A percentile compares a stretch with the other conserved stretches of the same genome.
Conservation (phyloP, 2,113 vertebrate genomes). For the Coregonus clupeaformis region DNA sequence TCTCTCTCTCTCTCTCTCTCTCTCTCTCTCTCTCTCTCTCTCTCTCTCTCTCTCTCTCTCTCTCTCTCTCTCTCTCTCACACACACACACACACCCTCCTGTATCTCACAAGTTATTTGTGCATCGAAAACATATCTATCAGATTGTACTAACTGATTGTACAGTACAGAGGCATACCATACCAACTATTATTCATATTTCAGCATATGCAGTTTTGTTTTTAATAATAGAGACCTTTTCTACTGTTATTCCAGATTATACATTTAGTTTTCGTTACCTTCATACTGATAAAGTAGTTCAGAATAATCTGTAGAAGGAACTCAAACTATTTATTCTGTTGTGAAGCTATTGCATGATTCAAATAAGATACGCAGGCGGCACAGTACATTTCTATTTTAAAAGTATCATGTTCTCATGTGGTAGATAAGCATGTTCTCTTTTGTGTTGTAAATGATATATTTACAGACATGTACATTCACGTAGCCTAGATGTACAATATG, state of each 20-base stretch:
- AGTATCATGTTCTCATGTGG: conserved; percentile 12
- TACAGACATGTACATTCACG: neutral
- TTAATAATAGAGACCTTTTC: neutral
- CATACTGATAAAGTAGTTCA: neutral
- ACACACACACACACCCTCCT: too few relatives aligned
- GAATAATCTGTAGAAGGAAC: neutral
- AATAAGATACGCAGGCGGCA: neutral
- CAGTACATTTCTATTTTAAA: neutral
- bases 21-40: too few relatives aligned
- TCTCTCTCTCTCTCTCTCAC: too few relatives aligned
- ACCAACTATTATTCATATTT: neutral
- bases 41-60: too few relatives aligned
- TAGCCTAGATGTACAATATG: too few relatives aligned
- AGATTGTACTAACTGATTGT: too few relatives aligned
- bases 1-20: too few relatives aligned
- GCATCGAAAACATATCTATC: too few relatives aligned
- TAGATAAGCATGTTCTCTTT: conserved; percentile 16
- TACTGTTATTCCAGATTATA: neutral
- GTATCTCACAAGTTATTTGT: too few relatives aligned
- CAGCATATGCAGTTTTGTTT: neutral
- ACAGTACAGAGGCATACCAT: neutral
- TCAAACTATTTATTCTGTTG: neutral
- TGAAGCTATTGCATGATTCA: neutral
- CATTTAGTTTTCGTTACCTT: neutral
- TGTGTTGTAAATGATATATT: conserved; percentile 5